Conservation (phyloP, 2,797 vertebrate genomes). For the Urosaurus nigricauda region DNA sequence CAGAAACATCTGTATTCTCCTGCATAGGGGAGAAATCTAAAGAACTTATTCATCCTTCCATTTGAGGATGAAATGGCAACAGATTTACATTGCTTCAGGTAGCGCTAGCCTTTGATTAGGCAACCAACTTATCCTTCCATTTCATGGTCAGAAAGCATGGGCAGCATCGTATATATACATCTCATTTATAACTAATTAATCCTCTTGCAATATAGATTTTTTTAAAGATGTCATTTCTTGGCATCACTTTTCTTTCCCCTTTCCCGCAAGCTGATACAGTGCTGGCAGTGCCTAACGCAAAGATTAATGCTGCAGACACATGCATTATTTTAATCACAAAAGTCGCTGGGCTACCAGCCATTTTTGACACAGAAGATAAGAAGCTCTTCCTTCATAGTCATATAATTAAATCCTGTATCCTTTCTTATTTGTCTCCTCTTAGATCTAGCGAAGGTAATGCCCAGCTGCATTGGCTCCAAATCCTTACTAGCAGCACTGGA, state of each 20-base stretch:
- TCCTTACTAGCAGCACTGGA: not conserved
- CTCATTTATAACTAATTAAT: not conserved
- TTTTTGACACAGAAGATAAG: not conserved
- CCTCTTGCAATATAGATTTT: not conserved
- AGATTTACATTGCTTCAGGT: too few species aligned
- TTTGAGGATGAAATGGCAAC: too few species aligned
- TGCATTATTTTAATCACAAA: not conserved
- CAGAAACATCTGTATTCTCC: too few species aligned
- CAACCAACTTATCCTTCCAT: not conserved
- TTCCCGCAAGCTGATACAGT: not conserved
- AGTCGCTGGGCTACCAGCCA: not conserved
- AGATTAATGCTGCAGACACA: not conserved
- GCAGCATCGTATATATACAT: not conserved
- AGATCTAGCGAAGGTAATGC: not conserved
- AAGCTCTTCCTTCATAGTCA: not conserved
- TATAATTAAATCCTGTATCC: not conserved
- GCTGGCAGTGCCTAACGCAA: not conserved
- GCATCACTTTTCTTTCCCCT: not conserved
- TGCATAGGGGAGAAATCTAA: too few species aligned
- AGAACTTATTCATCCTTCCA: too few species aligned
- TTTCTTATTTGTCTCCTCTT: not conserved
- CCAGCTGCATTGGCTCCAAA: not conserved
- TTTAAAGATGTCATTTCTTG: not conserved
- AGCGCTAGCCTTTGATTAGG: not conserved
- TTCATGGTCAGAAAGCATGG: accelerated